Evolutionary conservation across 2,113 vertebrate species (phyloP).

Genomic region (Ctenodactylus gundi): DNA sequence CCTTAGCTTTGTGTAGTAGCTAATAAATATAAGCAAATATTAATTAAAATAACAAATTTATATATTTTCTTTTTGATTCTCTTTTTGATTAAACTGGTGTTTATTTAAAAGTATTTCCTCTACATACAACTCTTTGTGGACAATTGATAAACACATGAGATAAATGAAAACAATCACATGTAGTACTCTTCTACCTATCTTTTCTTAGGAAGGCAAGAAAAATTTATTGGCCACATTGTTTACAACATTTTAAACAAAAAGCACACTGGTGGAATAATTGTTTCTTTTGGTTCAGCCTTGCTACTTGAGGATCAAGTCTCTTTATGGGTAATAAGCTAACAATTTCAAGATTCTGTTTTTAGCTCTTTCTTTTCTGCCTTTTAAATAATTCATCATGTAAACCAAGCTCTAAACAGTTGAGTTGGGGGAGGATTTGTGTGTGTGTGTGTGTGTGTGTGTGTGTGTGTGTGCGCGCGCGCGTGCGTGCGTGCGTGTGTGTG

Average conservation of each 20-base stretch:
- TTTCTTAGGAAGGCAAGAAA: conserved; percentile 55
- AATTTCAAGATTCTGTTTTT: conserved; percentile 59
- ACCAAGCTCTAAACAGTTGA: conserved; percentile 36
- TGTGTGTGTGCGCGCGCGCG: no score
- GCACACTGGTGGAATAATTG: conserved; percentile 45
- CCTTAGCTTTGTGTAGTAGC: not conserved
- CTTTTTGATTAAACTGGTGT: not conserved
- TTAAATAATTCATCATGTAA: conserved; percentile 33
- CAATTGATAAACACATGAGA: conserved; percentile 19
- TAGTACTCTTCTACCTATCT: conserved; percentile 48
- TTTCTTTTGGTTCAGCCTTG: conserved; percentile 14
- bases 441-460: not conserved
- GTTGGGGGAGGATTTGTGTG: not conserved
- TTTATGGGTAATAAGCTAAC: conserved; percentile 36
- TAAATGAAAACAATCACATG: conserved; percentile 29
- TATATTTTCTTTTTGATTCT: not conserved
- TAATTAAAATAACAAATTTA: not conserved
- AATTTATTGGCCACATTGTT: conserved; percentile 35
- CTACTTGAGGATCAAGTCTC: conserved; percentile 51
- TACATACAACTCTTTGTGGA: not conserved
- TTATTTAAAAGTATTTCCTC: not conserved
- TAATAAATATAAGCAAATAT: not conserved
- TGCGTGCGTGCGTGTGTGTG: no score
- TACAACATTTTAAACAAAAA: conserved; percentile 50
- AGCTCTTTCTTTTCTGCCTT: not conserved